phyloP scores from a whole-genome alignment of 2,113 vertebrate species.

The Gopherus evgoodei region DNA sequence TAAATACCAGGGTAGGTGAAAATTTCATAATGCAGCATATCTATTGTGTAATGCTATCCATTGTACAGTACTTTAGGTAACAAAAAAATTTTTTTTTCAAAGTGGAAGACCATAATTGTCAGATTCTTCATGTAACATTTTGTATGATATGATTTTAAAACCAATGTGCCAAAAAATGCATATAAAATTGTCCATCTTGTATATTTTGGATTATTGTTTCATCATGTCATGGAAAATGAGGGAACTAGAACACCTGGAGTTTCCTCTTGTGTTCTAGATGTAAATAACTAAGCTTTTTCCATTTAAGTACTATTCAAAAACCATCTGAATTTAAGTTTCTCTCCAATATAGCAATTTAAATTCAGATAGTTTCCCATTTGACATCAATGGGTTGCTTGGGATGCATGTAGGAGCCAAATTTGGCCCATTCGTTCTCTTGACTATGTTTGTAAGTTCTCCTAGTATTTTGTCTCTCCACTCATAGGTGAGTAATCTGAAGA shows the following conservation, averaged over 20 bases:
- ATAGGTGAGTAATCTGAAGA: not conserved
- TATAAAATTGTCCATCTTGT: not conserved
- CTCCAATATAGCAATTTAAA: not conserved
- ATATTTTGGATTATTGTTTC: not conserved
- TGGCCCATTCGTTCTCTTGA: not conserved
- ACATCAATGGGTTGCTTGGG: not conserved
- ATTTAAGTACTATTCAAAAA: not conserved
- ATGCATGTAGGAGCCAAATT: not conserved
- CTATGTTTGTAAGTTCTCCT: not conserved
- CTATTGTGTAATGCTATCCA: not conserved
- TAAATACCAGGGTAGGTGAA: not conserved
- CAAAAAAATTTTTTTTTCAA: not conserved
- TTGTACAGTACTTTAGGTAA: not conserved
- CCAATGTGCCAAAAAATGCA: not conserved
- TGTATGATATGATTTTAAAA: not conserved
- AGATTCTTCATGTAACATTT: not conserved
- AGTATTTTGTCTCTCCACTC: not conserved
- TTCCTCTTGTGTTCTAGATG: not conserved
- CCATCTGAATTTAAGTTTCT: fast-evolving
- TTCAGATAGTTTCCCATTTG: too few species aligned
- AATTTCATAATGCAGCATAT: not conserved
- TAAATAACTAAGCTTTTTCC: not conserved
- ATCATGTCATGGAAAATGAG: not conserved
- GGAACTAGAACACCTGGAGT: not conserved
- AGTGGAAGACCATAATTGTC: not conserved